Base-by-base conservation (phyloP, 2,113 vertebrate species). In the Cygnus atratus region DNA sequence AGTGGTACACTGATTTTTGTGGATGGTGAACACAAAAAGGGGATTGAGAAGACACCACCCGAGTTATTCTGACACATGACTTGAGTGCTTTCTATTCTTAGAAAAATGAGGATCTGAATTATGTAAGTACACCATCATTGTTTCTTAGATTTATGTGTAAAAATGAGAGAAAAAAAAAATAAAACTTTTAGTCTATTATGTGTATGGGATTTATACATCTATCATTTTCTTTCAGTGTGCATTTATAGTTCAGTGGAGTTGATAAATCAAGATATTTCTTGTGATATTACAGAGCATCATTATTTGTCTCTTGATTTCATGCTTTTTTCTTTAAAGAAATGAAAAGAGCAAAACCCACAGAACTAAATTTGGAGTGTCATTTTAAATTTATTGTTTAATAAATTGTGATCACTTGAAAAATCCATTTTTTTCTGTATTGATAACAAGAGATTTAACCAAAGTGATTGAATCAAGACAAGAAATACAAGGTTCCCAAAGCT, bases 61-160 rank as follows among this genome's bases (percentile, higher is more conserved):
- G 52, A 94, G 57, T 92, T 88, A 63, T 54, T 91, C 93, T 95
- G 93, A 59, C 68, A 67, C 82, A 83, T 93, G 84, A 91, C 84
- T 95, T 93, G 89, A 89, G 71, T 91, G 81, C 84, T 88, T 86
- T 88, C 79, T 88, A 11, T 90, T 90, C 85, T 96, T 92, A 96
- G 59, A 94, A 62, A 95, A 72, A 90, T 78, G 90, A 96, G 83
- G 94, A 94, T 88, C 93, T 95, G 79, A 94, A 93, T 84, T 90
- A 93, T 93, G 96, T 97, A 93, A 97, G 90, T 95, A 97, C 39
- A 22, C 24, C 44, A 39, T 76, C 13, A 48, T 77, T 88, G 5
- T 26, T 90, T 74, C 87, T 65, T 46, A 67, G n/a, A 94, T 76
- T 77, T 77, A 28, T 88, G 81, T 86, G 35, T 50, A 83, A 84